Base-by-base conservation (phyloP, 1,140 invertebrate genomes). In the Zophobas atratus region DNA sequence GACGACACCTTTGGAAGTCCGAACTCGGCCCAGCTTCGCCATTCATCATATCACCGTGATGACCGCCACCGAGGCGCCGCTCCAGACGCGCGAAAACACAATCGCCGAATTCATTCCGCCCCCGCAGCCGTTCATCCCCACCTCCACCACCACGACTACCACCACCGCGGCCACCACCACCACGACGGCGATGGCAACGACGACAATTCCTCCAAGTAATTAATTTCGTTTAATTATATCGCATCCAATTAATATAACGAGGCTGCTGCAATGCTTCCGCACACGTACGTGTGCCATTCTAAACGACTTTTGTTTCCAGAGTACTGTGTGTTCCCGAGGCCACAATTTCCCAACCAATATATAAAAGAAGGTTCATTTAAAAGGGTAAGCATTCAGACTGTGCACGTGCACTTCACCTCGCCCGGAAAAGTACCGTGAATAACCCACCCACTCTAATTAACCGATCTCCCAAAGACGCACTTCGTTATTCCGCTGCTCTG, bases 261-360 rank as follows among this genome's bases (percentile, higher is more conserved):
- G 71, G 36, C 36, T 73, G 36, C 46, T 48, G 70, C 70, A 72
- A 72, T 72, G 20, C 56, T 39, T 6, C 60, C 33, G 33, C 39
- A 67, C 60, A 67, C 38, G 56, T 73, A 73, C 71, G 51, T 55
- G 51, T 51, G 6, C 39, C 71, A 55, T 73, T 73, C 55, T 73
- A 73, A 73, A 73, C 71, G 51, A 73, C 71, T 73, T 73, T 79
- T 56, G 70, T 81, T 86, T 83, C 51, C 85, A 94, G 93, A 90
- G 85, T 95, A 92, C 84, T 96, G 95, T 86, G 91, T 94, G 51
- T 92, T 95, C 53, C 93, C 94, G 87, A 92, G 94, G 82, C 92
- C 93, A 35, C 92, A 92, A 70, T 90, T 93, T 82, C 89, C 89
- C 20, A 91, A 93, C 86, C 92, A 94, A 85, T 90, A 92, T 77